Percentiles rank a stretch among this genome's conserved stretches.
Evolutionary conservation across 2,113 vertebrate species (phyloP).

Genomic region (Heterocephalus glaber): DNA sequence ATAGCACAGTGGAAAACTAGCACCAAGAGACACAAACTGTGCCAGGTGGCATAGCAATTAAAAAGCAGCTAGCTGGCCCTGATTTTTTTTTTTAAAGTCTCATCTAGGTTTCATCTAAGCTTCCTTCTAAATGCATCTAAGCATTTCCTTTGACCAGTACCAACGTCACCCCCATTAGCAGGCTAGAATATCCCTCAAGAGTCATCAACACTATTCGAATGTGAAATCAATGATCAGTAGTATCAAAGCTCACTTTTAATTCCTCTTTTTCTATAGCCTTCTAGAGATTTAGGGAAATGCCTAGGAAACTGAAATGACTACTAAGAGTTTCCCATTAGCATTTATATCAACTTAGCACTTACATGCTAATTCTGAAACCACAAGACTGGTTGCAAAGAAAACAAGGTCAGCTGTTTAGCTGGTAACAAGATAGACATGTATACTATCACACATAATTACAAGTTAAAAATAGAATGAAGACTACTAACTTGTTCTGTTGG

Average conservation of each 20-base stretch:
- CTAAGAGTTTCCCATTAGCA: background rate
- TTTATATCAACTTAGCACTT: background rate
- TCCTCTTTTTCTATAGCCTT: background rate
- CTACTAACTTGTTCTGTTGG: background rate
- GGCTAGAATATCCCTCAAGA: background rate
- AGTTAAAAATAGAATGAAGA: conserved; percentile 65
- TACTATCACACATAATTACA: background rate
- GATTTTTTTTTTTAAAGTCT: background rate
- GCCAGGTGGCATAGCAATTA: background rate
- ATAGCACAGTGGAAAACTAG: background rate
- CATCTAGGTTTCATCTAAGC: background rate
- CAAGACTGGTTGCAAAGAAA: background rate
- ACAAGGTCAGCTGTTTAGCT: conserved; percentile 48
- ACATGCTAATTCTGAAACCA: background rate
- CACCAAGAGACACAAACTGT: background rate
- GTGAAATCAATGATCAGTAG: background rate
- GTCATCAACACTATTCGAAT: conserved; percentile 17
- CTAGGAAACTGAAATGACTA: background rate
- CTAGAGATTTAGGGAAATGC: background rate
- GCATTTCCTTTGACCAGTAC: background rate
- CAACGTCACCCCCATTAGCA: background rate
- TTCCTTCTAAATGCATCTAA: background rate
- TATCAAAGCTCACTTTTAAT: conserved; percentile 6
- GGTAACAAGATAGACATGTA: background rate
- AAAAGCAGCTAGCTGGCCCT: background rate